A percentile compares a stretch with the other conserved stretches of the same genome.
Conservation (phyloP, 2,888 invertebrate genomes). For the Idaea biselata region DNA sequence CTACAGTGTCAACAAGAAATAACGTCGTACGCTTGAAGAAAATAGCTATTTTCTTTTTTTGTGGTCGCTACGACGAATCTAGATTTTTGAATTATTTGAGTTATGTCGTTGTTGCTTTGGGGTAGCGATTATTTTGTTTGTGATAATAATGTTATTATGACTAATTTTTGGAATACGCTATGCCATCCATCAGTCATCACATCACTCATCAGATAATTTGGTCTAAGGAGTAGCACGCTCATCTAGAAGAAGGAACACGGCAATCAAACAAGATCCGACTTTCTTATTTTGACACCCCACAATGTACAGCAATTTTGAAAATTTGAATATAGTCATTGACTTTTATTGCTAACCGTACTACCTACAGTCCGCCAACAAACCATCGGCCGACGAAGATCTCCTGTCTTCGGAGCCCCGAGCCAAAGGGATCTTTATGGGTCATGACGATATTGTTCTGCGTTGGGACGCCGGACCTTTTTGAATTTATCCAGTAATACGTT, state of each 20-base stretch:
- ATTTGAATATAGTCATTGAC: too few species aligned
- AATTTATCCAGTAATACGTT: background rate
- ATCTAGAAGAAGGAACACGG: too few species aligned
- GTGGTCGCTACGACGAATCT: background rate
- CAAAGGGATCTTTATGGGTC: background rate
- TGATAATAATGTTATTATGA: too few species aligned
- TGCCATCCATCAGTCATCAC: too few species aligned
- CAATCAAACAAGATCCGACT: too few species aligned
- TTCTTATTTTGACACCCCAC: too few species aligned
- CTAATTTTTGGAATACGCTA: too few species aligned
- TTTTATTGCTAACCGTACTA: too few species aligned
- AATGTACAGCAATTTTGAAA: too few species aligned
- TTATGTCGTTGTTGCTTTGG: background rate
- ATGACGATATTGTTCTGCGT: background rate
- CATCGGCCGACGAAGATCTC: background rate
- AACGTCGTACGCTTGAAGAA: background rate
- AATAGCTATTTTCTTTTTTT: background rate
- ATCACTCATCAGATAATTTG: too few species aligned
- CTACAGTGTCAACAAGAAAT: background rate
- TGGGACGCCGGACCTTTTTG: background rate
- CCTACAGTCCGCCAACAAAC: too few species aligned
- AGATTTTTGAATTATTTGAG: background rate
- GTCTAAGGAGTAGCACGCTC: too few species aligned
- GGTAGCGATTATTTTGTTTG: background rate
- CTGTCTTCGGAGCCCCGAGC: background rate